Evolutionary conservation across 1,140 invertebrate genomes (phyloP).

Genomic region (Bemisia tabaci): DNA sequence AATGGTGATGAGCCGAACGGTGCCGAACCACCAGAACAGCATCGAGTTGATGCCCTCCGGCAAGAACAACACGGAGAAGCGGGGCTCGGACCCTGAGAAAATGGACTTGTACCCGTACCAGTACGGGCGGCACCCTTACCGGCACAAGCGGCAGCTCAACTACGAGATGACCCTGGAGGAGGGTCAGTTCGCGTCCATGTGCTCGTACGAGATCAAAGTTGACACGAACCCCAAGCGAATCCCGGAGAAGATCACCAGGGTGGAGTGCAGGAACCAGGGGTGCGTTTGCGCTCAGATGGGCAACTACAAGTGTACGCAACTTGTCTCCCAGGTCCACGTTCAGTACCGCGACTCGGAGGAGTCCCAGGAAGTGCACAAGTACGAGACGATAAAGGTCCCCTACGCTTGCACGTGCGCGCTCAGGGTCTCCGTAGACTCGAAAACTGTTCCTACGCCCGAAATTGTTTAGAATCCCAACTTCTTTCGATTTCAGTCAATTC

Average conservation of each 20-base stretch:
- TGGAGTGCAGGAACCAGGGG: neutral
- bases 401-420: neutral
- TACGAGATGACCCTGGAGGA: neutral
- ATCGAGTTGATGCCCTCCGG: neutral
- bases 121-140: neutral
- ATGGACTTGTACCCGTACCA: neutral
- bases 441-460: neutral
- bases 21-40: neutral
- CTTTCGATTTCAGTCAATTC: too few relatives aligned
- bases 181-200: neutral
- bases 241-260: neutral
- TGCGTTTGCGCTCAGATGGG: neutral
- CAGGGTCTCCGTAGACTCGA: neutral
- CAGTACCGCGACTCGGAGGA: neutral
- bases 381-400: neutral
- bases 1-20: neutral
- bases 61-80: neutral
- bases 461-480: too few relatives aligned
- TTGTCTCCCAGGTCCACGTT: neutral
- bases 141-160: neutral
- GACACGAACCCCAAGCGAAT: neutral
- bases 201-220: neutral
- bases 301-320: neutral
- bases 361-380: neutral
- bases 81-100: neutral